These are phyloP conservation scores for Phymorhynchus buccinoides DNA, from an alignment of 1,140 invertebrate genomes.

Conservation along the genomic window DNA sequence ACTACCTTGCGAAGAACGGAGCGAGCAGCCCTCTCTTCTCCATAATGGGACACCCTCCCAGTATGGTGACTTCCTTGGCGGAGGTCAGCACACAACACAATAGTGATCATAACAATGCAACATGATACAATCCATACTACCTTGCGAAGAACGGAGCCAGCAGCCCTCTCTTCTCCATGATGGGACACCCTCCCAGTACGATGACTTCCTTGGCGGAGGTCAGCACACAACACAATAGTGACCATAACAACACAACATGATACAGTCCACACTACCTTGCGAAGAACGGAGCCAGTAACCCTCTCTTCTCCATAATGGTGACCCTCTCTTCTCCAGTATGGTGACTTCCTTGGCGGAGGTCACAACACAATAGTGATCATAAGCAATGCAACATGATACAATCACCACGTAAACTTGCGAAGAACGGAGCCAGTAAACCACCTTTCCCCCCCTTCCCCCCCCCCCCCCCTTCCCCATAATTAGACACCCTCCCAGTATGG, in stretches of 20 bases:
- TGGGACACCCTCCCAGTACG: constrained; percentile 28
- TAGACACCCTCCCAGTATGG: constrained; percentile 30
- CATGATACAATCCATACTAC: too few relatives aligned
- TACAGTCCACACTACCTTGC: too few relatives aligned
- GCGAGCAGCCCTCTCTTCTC: constrained; percentile 21
- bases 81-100: too few relatives aligned
- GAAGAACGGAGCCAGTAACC: constrained; percentile 36
- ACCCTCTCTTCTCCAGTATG: constrained; percentile 35
- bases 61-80: constrained; percentile 35
- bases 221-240: too few relatives aligned
- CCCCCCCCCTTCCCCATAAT: neutral
- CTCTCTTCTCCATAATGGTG: neutral
- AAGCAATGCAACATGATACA: too few relatives aligned
- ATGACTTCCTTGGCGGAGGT: constrained; percentile 34
- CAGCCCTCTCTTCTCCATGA: constrained; percentile 15
- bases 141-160: constrained; percentile 30
- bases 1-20: constrained; percentile 27
- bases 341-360: constrained; percentile 34
- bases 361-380: too few relatives aligned
- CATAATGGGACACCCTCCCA: constrained; percentile 28
- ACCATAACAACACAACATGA: too few relatives aligned
- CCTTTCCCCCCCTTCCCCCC: neutral
- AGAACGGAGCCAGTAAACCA: constrained; percentile 31
- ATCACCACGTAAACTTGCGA: too few relatives aligned
- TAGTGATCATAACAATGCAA: too few relatives aligned